Conservation (phyloP, 2,888 invertebrate species). For the Chesias legatella region DNA sequence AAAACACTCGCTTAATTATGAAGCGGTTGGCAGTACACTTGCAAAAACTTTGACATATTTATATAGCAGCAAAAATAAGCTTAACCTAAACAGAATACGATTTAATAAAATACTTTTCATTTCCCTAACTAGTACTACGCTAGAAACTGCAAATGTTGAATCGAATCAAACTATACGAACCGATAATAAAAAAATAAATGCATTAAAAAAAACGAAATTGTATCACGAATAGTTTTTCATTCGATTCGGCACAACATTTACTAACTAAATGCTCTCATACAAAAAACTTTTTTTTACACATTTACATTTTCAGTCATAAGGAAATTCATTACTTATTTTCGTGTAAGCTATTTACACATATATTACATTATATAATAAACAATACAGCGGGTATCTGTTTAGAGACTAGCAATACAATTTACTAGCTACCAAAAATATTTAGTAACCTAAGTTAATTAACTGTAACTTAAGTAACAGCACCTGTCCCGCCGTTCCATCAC, state of each 20-base stretch:
- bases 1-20: constrained; percentile 11
- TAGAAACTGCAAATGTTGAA: constrained; percentile 22
- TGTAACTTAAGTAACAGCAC: no score
- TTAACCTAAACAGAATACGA: constrained; percentile 16
- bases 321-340: constrained; percentile 42
- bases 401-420: constrained; percentile 26
- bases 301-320: constrained; percentile 70
- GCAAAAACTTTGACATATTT: constrained; percentile 8
- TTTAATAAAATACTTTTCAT: constrained; percentile 28
- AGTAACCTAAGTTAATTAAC: constrained; percentile 5
- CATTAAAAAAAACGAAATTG: constrained; percentile 13
- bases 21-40: constrained; percentile 18
- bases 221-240: constrained; percentile 11
- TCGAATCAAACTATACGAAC: constrained; percentile 19
- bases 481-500: no score
- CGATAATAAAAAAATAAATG: constrained; percentile 17
- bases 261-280: constrained; percentile 30
- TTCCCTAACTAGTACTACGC: constrained; percentile 27
- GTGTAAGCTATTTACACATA: constrained; percentile 40
- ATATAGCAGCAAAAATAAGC: constrained; percentile 15
- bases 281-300: constrained; percentile 51
- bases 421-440: constrained; percentile 16
- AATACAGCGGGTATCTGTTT: constrained; percentile 19
- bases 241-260: constrained; percentile 27
- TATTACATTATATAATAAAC: constrained; percentile 18